Conservation (phyloP, 2,797 vertebrate species). For the Oreonectes daqikongensis region DNA sequence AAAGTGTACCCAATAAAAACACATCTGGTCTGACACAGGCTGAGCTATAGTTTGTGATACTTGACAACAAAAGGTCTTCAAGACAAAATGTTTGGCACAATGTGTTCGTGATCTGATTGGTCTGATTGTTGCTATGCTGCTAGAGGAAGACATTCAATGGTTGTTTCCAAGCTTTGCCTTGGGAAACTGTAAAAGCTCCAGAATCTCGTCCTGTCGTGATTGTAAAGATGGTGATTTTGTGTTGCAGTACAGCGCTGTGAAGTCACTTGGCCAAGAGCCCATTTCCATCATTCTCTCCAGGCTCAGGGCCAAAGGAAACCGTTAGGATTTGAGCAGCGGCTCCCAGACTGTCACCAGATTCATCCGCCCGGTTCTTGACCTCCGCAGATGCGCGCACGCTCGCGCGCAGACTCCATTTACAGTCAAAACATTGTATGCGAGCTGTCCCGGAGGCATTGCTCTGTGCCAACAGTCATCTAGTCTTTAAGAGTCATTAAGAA, state of each 20-base stretch:
- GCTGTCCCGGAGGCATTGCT: constrained; percentile 49
- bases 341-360: constrained; percentile 59
- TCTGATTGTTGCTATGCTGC: constrained; percentile 33
- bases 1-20: constrained; percentile 76
- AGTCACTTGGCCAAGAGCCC: constrained; percentile 80
- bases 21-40: constrained; percentile 74
- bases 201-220: constrained; percentile 49
- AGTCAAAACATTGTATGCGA: constrained; percentile 34
- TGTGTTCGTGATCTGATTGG: constrained; percentile 2
- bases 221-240: constrained; percentile 70
- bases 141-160: constrained; percentile 23
- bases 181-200: constrained; percentile 26
- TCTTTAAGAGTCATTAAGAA: constrained; percentile 49
- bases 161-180: constrained; percentile 19
- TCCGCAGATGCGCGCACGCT: constrained; percentile 10
- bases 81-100: not conserved
- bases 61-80: not conserved
- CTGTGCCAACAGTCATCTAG: constrained; percentile 40
- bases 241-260: constrained; percentile 71
- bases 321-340: constrained; percentile 63
- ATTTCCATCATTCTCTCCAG: constrained; percentile 75
- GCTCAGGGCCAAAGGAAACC: constrained; percentile 74
- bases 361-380: constrained; percentile 32
- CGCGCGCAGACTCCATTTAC: constrained; percentile 30
- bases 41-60: constrained; percentile 25